Evolutionary conservation across 2,888 invertebrate genomes (phyloP), one percentile per base, ranked within the genome.

Genomic region (Drosophila greeni): DNA sequence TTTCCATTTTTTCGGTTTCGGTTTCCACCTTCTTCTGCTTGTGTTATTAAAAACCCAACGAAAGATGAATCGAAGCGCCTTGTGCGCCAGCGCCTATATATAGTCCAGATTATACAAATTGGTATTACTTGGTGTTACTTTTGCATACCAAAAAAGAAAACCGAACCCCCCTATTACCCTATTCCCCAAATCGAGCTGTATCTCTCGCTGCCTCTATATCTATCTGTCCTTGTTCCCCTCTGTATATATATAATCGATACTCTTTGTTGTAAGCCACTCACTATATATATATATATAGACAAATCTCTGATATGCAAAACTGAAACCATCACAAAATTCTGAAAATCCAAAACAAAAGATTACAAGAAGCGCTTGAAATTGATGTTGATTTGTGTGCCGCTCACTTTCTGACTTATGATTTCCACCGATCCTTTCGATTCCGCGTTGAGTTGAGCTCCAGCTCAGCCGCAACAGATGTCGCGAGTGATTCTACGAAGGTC

Each of bases 101-200:
- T 16, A 33, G 8, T 3, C 20, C 48, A 29, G 39, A 48, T 31
- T 31, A 39, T 12, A 29, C 5, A 11, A 20, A 70, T 79, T 75
- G 75, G 65, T 56, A 11, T 14, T 45, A 42, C 39, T 75, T 61
- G 77, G 71, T 80, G 71, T 69, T 64, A 80, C 58, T 82, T 75
- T 71, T 82, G 83, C 80, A 79, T 76, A 82, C 61, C 39, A 47
- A 26, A 45, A 31, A 14, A 14, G 18, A 24, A 40, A 14, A 5
- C 24, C n/a, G 11, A 12, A 2, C 23, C 42, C 39, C 42, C 36
- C 39, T 34, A n/a, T n/a, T n/a, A n/a, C n/a, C n/a, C n/a, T 40
- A 3, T 29, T 43, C 12, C 45, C 14, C 4, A 7, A n/a, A 14
- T 12, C 18, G 29, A 52, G 29, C 54, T 42, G 11, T 40, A 8